Evolutionary conservation across 2,797 vertebrate genomes (phyloP).

Genomic region (Neoniphon sammara): DNA sequence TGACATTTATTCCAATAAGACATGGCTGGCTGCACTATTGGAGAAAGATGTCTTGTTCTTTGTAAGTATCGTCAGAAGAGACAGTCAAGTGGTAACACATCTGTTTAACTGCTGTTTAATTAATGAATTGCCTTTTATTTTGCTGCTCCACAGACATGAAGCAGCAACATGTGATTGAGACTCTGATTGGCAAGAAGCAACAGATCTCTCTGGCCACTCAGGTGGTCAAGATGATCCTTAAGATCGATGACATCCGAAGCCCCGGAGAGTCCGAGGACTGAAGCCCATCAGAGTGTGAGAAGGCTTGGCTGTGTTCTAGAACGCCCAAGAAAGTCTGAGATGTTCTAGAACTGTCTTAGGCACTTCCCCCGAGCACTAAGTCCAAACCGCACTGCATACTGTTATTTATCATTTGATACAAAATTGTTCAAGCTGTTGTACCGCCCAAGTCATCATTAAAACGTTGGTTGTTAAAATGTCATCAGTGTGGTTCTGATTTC

Average conservation of each 20-base stretch:
- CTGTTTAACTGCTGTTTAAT: neutral
- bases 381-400: conserved; percentile 69
- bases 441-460: conserved; percentile 83
- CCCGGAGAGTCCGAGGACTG: conserved; percentile 94
- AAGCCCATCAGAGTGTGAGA: conserved; percentile 48
- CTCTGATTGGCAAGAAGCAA: conserved; percentile 97
- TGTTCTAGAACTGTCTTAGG: conserved; percentile 57
- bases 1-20: too few species aligned
- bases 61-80: neutral
- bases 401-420: conserved; percentile 88
- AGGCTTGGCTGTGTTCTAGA: conserved; percentile 33
- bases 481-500: conserved; percentile 17
- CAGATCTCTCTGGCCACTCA: conserved; percentile 96
- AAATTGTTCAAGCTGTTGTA: conserved; percentile 74
- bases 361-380: conserved; percentile 72
- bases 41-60: neutral
- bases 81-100: neutral
- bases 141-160: conserved; percentile 90
- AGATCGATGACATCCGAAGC: conserved; percentile 97
- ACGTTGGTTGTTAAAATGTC: conserved; percentile 70
- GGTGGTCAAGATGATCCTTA: conserved; percentile 98
- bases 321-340: conserved; percentile 19
- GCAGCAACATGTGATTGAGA: conserved; percentile 97
- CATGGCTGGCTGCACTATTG: too few species aligned
- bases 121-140: neutral